These are phyloP conservation scores for Ylistrum balloti DNA, from an alignment of 1,140 invertebrate species.

Conservation along the genomic window DNA sequence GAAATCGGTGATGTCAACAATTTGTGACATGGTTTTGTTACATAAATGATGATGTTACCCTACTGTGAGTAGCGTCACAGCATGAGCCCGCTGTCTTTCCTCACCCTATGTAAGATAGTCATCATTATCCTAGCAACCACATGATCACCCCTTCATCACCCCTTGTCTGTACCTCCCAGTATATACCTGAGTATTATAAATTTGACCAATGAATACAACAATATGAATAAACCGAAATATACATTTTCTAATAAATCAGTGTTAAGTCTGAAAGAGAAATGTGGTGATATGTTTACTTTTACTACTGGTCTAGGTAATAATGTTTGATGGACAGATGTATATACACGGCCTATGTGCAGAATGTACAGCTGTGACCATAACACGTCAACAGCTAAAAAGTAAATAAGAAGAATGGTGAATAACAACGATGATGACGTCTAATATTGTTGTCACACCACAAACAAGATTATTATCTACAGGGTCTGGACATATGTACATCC, in stretches of 20 bases:
- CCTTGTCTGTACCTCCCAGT: too few species aligned
- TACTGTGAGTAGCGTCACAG: too few species aligned
- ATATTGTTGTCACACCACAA: neutral
- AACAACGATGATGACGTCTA: neutral
- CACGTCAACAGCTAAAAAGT: constrained; percentile 30
- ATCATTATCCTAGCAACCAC: too few species aligned
- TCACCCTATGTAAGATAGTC: too few species aligned
- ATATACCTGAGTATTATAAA: neutral
- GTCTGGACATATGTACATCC: neutral
- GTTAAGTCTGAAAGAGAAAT: neutral
- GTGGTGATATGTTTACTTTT: neutral
- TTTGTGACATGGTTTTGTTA: too few species aligned
- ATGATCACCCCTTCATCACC: too few species aligned
- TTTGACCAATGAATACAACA: neutral
- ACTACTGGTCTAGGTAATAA: neutral
- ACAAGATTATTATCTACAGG: neutral
- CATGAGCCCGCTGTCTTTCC: too few species aligned
- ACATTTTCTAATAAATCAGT: neutral
- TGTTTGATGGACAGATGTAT: neutral
- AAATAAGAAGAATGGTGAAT: neutral
- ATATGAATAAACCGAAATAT: neutral
- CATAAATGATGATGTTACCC: too few species aligned
- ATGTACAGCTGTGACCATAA: neutral
- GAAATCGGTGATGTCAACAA: too few species aligned
- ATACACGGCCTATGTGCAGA: neutral